These are phyloP conservation scores for Rattus norvegicus DNA, from an alignment of 2,113 vertebrate species.

Conservation along the genomic window DNA sequence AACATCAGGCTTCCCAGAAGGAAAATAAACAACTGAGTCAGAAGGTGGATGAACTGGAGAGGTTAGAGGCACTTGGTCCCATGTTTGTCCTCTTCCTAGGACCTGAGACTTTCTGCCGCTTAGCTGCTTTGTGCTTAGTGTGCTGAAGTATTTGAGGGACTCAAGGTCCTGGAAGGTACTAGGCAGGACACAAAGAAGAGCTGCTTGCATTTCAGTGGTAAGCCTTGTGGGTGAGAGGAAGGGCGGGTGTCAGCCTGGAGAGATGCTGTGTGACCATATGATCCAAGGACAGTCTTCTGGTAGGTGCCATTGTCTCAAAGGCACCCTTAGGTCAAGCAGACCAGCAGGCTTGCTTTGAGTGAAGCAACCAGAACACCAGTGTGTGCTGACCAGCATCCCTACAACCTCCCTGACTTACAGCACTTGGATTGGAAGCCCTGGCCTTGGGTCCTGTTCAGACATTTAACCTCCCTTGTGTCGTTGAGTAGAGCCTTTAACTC, in stretches of 20 bases:
- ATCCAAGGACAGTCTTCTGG: neutral
- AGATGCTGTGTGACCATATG: neutral
- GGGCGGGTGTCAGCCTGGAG: neutral
- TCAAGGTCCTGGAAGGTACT: constrained; percentile 73
- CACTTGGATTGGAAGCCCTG: constrained; percentile 2
- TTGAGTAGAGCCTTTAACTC: neutral
- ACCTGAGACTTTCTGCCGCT: constrained; percentile 76
- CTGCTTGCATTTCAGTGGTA: constrained; percentile 62
- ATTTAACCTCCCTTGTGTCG: neutral
- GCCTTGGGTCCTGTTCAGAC: neutral
- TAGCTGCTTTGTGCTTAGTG: constrained; percentile 75
- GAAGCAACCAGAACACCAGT: neutral
- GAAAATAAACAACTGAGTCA: constrained; percentile 94
- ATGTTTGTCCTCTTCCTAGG: constrained; percentile 78
- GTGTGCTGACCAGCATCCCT: neutral
- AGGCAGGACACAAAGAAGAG: constrained; percentile 75
- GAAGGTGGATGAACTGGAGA: constrained; percentile 92
- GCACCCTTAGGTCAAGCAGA: neutral
- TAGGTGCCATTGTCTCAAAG: neutral
- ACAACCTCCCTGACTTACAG: neutral
- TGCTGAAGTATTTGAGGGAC: constrained; percentile 75
- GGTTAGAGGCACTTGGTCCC: constrained; percentile 86
- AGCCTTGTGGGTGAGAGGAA: constrained; percentile 39
- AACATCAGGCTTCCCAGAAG: constrained; percentile 91
- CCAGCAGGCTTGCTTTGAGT: neutral